Conservation (phyloP, 2,888 invertebrate genomes). For the Vandiemenella viatica region DNA sequence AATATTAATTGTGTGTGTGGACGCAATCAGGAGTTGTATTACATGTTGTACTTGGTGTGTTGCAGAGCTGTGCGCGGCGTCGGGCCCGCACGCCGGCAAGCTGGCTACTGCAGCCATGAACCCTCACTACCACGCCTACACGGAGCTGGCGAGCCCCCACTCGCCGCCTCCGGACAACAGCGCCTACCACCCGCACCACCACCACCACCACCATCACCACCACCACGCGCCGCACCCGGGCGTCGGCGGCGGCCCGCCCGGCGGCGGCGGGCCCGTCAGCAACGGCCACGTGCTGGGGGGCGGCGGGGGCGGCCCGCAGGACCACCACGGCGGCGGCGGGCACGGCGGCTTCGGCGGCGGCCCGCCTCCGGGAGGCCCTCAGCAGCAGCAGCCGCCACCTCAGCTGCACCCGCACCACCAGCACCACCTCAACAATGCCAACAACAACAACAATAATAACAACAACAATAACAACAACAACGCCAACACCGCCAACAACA, state of each 20-base stretch:
- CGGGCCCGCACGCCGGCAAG: slow-evolving; percentile 44
- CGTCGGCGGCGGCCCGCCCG: slow-evolving; percentile 23
- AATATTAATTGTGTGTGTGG: too few relatives aligned
- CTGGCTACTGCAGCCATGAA: slow-evolving; percentile 84
- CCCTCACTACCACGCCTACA: slow-evolving; percentile 78
- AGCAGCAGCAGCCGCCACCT: too few relatives aligned
- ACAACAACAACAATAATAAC: slow-evolving; percentile 4
- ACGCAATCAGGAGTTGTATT: too few relatives aligned
- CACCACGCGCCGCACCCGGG: slow-evolving; percentile 23
- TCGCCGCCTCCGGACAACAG: slow-evolving; percentile 46
- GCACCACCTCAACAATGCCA: slow-evolving; percentile 11
- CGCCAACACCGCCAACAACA: slow-evolving; percentile 14
- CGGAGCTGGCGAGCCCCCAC: slow-evolving; percentile 64
- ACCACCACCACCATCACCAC: slow-evolving; percentile 30
- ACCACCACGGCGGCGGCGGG: slow-evolving; percentile 17
- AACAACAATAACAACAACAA: slow-evolving; percentile 13
- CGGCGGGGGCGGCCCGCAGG: slow-evolving; percentile 27
- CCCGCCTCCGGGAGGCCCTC: too few relatives aligned
- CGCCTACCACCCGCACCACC: slow-evolving; percentile 28
- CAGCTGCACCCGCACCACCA: slow-evolving; percentile 11
- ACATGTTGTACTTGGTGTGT: too few relatives aligned
- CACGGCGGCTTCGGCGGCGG: slow-evolving; percentile 22
- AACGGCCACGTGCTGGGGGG: slow-evolving; percentile 17
- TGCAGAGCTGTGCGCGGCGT: slow-evolving; percentile 4
- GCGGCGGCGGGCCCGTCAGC: slow-evolving; percentile 18